phyloP scores from a whole-genome alignment of 2,113 vertebrate species.

The Passer domesticus region DNA sequence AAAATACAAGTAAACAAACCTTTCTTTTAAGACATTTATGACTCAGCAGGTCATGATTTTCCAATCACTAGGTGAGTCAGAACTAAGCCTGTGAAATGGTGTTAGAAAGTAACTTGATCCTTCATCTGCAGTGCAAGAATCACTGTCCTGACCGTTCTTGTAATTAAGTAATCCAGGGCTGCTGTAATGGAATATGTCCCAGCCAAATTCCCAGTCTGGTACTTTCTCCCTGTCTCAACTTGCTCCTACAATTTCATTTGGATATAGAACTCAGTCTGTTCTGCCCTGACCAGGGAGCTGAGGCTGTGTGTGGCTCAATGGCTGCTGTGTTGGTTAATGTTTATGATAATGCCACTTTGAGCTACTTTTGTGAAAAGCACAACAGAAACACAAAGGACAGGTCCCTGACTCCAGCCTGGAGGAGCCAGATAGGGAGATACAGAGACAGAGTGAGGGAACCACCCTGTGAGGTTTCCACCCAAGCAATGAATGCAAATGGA shows the following conservation, averaged over 20 bases:
- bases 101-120: not conserved
- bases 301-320: not conserved
- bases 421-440: not conserved
- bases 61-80: slow-evolving; percentile 27
- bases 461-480: not conserved
- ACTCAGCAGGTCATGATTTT: slow-evolving; percentile 28
- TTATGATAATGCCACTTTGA: not conserved
- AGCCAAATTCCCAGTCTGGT: not conserved
- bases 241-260: not conserved
- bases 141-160: not conserved
- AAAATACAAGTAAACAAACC: slow-evolving; percentile 5
- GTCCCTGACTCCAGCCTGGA: not conserved
- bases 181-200: not conserved
- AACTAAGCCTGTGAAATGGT: not conserved
- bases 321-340: not conserved
- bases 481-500: not conserved
- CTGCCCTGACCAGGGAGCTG: not conserved
- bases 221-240: not conserved
- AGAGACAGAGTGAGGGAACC: not conserved
- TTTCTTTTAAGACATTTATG: not conserved
- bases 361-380: not conserved
- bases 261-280: not conserved
- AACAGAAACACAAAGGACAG: not conserved
- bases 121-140: not conserved
- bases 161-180: not conserved